phyloP scores from a whole-genome alignment of 2,113 vertebrate species.

The Fukomys damarensis region DNA sequence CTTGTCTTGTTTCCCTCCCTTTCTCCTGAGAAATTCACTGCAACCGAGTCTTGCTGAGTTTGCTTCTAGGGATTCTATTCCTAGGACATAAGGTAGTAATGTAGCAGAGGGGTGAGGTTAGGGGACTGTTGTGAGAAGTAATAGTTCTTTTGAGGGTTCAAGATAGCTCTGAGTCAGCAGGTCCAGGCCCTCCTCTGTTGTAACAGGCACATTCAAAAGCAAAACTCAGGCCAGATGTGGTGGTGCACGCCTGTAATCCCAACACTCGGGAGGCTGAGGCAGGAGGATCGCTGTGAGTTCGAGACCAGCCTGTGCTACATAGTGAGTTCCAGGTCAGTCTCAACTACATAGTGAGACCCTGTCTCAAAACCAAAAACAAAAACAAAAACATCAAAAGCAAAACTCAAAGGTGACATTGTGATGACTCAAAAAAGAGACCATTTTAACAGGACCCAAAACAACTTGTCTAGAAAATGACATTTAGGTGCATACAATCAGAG shows the following conservation, averaged over 20 bases:
- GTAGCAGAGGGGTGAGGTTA: background rate
- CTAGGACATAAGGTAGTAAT: background rate
- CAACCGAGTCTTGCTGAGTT: background rate
- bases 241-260: too few relatives aligned
- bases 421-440: background rate
- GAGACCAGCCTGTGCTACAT: too few relatives aligned
- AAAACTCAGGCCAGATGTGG: background rate
- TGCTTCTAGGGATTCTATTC: background rate
- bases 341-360: too few relatives aligned
- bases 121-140: background rate
- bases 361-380: too few relatives aligned
- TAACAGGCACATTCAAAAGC: background rate
- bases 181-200: background rate
- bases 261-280: too few relatives aligned
- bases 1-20: background rate
- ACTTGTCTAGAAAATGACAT: background rate
- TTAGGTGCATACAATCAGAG: background rate
- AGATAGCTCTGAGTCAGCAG: background rate
- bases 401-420: background rate
- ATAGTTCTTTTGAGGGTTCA: background rate
- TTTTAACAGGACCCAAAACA: background rate
- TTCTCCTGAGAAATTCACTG: background rate
- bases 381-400: too few relatives aligned
- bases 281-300: too few relatives aligned
- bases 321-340: too few relatives aligned